Percentiles rank a stretch among this genome's conserved stretches.
phyloP scores from a whole-genome alignment of 2,888 invertebrate genomes.

The Odontocerum albicorne region DNA sequence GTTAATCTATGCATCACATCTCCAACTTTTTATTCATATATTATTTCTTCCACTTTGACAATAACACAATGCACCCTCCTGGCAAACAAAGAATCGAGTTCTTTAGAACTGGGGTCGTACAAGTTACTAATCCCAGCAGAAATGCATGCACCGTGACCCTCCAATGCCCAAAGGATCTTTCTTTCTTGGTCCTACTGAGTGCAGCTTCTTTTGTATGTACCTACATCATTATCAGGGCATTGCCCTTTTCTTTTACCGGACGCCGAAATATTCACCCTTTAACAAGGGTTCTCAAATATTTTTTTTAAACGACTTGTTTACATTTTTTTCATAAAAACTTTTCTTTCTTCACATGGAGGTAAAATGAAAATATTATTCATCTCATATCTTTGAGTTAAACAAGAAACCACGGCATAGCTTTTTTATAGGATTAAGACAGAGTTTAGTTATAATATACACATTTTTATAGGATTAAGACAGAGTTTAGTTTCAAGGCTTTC shows the following conservation, averaged over 20 bases:
- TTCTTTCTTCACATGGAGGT: too few relatives aligned
- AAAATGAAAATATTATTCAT: too few relatives aligned
- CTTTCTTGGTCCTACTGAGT: conserved; percentile 22
- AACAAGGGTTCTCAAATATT: too few relatives aligned
- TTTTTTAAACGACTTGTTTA: too few relatives aligned
- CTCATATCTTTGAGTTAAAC: too few relatives aligned
- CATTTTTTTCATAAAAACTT: too few relatives aligned
- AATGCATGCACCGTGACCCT: conserved; percentile 29
- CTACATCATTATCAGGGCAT: conserved; percentile 36
- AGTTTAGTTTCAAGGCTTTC: too few relatives aligned
- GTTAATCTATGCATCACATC: conserved; percentile 18
- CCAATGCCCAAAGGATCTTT: conserved; percentile 12
- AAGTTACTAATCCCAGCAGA: conserved; percentile 31
- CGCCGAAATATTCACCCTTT: too few relatives aligned
- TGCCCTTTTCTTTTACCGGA: conserved; percentile 35
- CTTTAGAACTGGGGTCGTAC: conserved; percentile 26
- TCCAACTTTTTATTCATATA: conserved; percentile 18
- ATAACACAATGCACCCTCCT: conserved; percentile 6
- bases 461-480: too few relatives aligned
- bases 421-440: too few relatives aligned
- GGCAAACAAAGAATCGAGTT: conserved; percentile 24
- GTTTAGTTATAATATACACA: too few relatives aligned
- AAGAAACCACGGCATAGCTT: too few relatives aligned
- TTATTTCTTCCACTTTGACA: conserved; percentile 5
- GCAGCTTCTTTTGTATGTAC: conserved; percentile 10